Evolutionary conservation across 2,888 invertebrate species (phyloP), one percentile per base, ranked within the genome.

Genomic region (Phlogophora meticulosa): DNA sequence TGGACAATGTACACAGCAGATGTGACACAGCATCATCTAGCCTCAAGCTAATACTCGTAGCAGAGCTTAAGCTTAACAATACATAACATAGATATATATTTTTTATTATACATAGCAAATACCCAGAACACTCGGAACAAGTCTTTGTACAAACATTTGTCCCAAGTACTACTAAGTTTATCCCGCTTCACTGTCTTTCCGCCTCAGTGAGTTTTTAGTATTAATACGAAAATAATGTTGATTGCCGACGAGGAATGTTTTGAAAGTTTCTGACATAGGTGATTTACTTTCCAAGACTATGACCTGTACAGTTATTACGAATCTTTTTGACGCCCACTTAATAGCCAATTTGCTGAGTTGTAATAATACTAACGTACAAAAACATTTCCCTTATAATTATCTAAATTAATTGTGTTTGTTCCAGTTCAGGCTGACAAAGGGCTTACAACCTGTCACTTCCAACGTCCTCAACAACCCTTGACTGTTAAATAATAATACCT

Each of bases 371-470:
- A 13, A 45, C 13, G 32, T 15, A 58, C 42, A 70, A 36, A 72
- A 48, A 38, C 43, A 34, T 70, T 49, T 56, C 32, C 11, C 15
- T 42, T 55, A 46, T 36, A 77, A 56, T 64, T 56, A 76, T 56
- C 22, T 22, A 45, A 70, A 61, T 69, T 76, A 70, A 64, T 77
- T 72, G 58, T 46, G 51, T 64, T 20, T 71, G 38, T 74, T 71
- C 59, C 58, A 48, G 43, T 59, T 60, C 22, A 32, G 45, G 20
- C 59, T 42, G 38, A 72, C 46, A 71, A 71, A 74, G 72, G 72
- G 51, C 58, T 63, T 43, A 45, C 46, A 56, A 43, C 38, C 64
- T 77, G 58, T 77, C 77, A 77, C 51, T 71, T 59, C 17, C 64
- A 71, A 59, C 3, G 52, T 52, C 46, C 72, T 48, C 17, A 22